A percentile compares a stretch with the other conserved stretches of the same genome.
Conservation (phyloP, 2,888 invertebrate species). For the Xiphydria camelus region DNA sequence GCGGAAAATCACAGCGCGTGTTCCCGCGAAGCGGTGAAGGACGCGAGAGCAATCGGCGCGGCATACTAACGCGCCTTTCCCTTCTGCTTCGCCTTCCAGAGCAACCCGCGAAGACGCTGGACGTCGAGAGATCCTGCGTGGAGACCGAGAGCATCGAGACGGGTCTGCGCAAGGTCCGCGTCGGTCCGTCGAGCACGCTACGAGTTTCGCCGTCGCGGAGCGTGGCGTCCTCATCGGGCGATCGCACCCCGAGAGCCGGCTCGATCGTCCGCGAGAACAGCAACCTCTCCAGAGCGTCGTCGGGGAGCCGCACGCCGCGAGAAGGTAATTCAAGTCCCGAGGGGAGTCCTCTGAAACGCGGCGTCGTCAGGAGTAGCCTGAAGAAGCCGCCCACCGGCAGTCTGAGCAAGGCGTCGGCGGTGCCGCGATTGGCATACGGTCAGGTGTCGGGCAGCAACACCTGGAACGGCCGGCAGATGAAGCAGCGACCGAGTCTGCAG, state of each 20-base stretch:
- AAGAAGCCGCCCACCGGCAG: conserved; percentile 59
- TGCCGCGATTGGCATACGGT: conserved; percentile 53
- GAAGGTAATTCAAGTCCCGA: conserved; percentile 49
- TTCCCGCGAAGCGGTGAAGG: too few species aligned
- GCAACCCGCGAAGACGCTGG: conserved; percentile 41
- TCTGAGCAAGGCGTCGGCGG: conserved; percentile 59
- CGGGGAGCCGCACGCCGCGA: conserved; percentile 43
- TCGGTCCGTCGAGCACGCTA: conserved; percentile 38
- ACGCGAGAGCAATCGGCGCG: too few species aligned
- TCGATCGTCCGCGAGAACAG: conserved; percentile 48
- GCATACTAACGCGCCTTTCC: too few species aligned
- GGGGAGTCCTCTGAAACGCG: conserved; percentile 65
- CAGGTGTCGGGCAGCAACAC: conserved; percentile 64
- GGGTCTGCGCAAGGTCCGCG: conserved; percentile 70
- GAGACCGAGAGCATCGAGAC: conserved; percentile 64
- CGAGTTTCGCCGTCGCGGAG: conserved; percentile 42
- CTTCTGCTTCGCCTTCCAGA: conserved; percentile 39
- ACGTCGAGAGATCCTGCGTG: conserved; percentile 45
- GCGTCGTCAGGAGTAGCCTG: conserved; percentile 60
- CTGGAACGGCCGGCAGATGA: conserved; percentile 69
- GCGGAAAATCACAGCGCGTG: too few species aligned
- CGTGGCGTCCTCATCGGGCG: conserved; percentile 38
- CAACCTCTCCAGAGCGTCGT: conserved; percentile 45
- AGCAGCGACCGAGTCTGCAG: conserved; percentile 60
- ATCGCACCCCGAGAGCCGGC: conserved; percentile 40